Conservation (phyloP, 2,113 vertebrate species). For the Thryonomys swinderianus region DNA sequence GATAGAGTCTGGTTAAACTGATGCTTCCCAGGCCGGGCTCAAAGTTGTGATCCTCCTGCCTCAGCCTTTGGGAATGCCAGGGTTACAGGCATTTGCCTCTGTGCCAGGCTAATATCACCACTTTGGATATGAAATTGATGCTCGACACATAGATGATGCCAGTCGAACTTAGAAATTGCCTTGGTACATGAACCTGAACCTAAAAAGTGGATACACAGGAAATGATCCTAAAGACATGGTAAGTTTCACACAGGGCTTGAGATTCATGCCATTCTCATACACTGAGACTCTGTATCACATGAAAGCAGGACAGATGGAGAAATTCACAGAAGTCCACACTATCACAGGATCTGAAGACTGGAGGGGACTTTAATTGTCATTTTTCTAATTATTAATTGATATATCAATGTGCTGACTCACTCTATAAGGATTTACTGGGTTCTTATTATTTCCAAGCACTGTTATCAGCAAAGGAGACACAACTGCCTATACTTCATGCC, state of each 20-base stretch:
- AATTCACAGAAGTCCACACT: background rate
- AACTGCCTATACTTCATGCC: background rate
- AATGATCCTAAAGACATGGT: background rate
- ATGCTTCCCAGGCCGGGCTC: background rate
- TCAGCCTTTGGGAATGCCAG: background rate
- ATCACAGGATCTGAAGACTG: background rate
- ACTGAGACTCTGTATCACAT: background rate
- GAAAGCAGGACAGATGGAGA: background rate
- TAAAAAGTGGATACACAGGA: background rate
- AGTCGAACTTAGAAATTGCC: background rate
- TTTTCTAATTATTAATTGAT: background rate
- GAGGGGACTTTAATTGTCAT: background rate
- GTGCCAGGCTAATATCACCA: background rate
- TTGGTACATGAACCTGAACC: background rate
- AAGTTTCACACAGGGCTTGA: background rate
- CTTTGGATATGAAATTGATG: background rate
- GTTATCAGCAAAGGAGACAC: background rate
- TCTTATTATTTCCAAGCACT: background rate
- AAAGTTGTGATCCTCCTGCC: background rate
- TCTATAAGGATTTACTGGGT: background rate
- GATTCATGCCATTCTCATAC: no score
- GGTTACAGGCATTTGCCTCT: background rate
- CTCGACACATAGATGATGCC: background rate
- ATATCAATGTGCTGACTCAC: background rate
- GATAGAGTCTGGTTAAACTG: background rate